phyloP scores from a whole-genome alignment of 2,888 invertebrate species.

The Tipula vernalis region DNA sequence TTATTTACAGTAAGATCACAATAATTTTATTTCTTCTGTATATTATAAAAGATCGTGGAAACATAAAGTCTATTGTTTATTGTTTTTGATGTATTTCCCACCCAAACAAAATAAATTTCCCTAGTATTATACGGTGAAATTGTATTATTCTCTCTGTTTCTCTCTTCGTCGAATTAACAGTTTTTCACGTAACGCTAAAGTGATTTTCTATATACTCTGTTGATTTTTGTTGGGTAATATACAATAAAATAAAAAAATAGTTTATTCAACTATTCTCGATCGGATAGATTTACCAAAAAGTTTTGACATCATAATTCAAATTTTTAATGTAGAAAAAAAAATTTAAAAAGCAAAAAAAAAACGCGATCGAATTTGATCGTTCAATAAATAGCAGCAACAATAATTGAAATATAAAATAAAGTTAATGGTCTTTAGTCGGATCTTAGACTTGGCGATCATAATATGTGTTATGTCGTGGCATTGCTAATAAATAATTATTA shows the following conservation, averaged over 20 bases:
- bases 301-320: not conserved
- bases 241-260: not conserved
- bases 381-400: not conserved
- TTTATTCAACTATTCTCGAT: not conserved
- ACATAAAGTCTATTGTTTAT: not conserved
- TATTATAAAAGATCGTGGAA: not conserved
- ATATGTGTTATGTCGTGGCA: not conserved
- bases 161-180: not conserved
- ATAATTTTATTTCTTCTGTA: not conserved
- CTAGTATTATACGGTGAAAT: not conserved
- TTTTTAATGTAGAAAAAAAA: not conserved
- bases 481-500: not conserved
- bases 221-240: not conserved
- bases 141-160: not conserved
- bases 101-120: not conserved
- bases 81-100: not conserved
- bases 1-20: not conserved
- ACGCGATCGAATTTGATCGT: not conserved
- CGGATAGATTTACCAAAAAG: not conserved
- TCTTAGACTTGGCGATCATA: not conserved
- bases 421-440: not conserved
- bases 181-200: conserved; percentile 10
- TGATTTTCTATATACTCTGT: conserved; percentile 6
- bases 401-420: not conserved
- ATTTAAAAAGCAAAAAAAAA: not conserved